Base-by-base conservation (phyloP, 1,140 invertebrate species). In the Drosophila tani region DNA sequence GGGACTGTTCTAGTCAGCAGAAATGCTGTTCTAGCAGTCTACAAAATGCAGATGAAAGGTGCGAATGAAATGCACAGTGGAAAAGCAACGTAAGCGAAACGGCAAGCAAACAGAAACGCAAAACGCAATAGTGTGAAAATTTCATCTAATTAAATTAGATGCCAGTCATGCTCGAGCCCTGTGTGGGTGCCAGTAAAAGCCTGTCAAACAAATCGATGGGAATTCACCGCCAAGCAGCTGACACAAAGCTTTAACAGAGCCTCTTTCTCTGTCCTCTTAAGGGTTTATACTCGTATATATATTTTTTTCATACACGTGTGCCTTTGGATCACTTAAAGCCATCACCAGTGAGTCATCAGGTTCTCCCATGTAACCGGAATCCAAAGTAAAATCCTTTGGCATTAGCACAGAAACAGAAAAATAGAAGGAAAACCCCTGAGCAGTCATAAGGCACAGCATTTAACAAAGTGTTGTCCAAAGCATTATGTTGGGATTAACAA, bases 151-250 rank as follows among this genome's bases (percentile, higher is more conserved):
- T 85, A 75, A 85, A 85, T 85, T 85, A 85, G 57, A 86, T 86
- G 75, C 60, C 80, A 82, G 80, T 82, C 80, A 82, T 78, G 77
- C 77, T 64, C 63, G 46, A 68, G 66, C 58, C 45, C 32, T 49
- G 66, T 66, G 60, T 62, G 60, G 53, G 73, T 60, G 50, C 64
- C 69, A 81, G 63, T 81, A 65, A 84, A 86, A 81, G 82, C 74
- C 79, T 85, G 82, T 85, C 82, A 85, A 85, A 86, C 82, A 85
- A 85, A 85, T 86, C 82, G 82, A 85, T 85, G 64, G 21, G 68
- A 81, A 81, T 85, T 73, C 65, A 40, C 56, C 51, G 55, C 9
- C 53, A 69, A 79, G 64, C 57, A 73, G 62, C 57, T 67, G 58
- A 67, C 66, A 60, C 47, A 63, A 75, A 62, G 79, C 60, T 59